Conservation (phyloP, 2,797 vertebrate genomes). For the Peromyscus attwateri region DNA sequence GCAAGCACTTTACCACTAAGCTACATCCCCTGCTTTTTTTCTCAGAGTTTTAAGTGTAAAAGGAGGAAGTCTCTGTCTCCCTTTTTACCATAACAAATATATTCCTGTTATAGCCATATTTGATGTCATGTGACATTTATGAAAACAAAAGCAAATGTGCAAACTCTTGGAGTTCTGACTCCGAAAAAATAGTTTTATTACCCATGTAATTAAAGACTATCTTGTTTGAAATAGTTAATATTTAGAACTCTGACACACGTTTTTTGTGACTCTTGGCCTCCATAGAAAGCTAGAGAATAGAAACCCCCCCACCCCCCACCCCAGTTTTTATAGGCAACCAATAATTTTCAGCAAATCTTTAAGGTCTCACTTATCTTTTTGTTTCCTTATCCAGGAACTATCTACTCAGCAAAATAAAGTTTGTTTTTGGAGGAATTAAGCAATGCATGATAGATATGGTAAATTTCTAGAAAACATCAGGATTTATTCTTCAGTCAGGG, state of each 20-base stretch:
- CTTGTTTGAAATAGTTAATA: slow-evolving; percentile 23
- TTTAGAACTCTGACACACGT: background rate
- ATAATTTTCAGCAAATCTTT: slow-evolving; percentile 43
- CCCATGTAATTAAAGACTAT: background rate
- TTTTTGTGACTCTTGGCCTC: slow-evolving; percentile 11
- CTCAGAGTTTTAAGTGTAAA: background rate
- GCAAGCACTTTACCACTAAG: background rate
- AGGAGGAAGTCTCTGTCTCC: background rate
- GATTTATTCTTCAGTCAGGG: background rate
- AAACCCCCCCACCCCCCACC: background rate
- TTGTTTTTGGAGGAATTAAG: slow-evolving; percentile 46
- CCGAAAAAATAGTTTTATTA: background rate
- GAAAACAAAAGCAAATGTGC: slow-evolving; percentile 45
- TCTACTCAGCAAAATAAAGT: slow-evolving; percentile 56
- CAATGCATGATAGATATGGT: background rate
- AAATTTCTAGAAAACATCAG: slow-evolving; percentile 40
- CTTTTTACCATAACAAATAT: slow-evolving; percentile 22
- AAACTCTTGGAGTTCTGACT: background rate
- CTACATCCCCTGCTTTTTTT: background rate
- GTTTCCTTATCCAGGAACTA: background rate
- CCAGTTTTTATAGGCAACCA: background rate
- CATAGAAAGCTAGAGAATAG: slow-evolving; percentile 31
- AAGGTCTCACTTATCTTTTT: slow-evolving; percentile 10
- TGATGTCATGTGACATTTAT: slow-evolving; percentile 39
- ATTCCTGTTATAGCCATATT: background rate